These are phyloP conservation scores for Nysson spinosus DNA, from an alignment of 2,888 invertebrate species.

Conservation along the genomic window DNA sequence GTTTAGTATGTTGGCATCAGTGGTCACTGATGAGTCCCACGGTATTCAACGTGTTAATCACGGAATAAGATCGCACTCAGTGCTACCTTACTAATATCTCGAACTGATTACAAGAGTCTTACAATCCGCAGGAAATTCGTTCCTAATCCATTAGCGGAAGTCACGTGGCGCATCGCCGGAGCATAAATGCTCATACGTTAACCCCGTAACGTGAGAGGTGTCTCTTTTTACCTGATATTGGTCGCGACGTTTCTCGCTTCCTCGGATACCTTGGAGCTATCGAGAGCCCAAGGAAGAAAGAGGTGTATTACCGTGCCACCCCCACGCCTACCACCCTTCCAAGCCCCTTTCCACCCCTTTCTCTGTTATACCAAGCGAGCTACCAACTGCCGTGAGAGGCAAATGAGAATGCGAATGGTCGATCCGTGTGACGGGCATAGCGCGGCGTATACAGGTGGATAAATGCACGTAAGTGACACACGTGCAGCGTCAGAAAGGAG, in stretches of 20 bases:
- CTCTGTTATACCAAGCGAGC: conserved; percentile 22
- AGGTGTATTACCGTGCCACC: no score
- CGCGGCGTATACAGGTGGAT: conserved; percentile 45
- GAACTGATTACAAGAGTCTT: no score
- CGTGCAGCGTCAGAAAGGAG: conserved; percentile 29
- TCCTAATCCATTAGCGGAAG: conserved; percentile 31
- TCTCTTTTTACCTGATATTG: background rate
- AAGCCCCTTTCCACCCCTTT: background rate
- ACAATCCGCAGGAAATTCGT: conserved; percentile 19
- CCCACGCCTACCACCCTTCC: background rate
- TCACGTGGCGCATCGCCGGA: background rate
- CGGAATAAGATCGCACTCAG: no score
- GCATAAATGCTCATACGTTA: background rate
- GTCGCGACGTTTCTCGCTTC: conserved; percentile 11
- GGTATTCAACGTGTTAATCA: no score
- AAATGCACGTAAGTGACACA: conserved; percentile 50
- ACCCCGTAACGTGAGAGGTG: background rate
- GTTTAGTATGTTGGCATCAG: no score
- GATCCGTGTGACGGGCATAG: conserved; percentile 32
- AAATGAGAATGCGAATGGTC: conserved; percentile 56
- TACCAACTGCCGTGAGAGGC: conserved; percentile 44
- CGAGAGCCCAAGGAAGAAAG: conserved; percentile 24
- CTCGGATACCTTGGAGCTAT: conserved; percentile 18
- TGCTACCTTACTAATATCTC: no score
- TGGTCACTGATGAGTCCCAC: no score